These are phyloP conservation scores for Zonotrichia albicollis DNA, from an alignment of 2,797 vertebrate species.

Conservation along the genomic window DNA sequence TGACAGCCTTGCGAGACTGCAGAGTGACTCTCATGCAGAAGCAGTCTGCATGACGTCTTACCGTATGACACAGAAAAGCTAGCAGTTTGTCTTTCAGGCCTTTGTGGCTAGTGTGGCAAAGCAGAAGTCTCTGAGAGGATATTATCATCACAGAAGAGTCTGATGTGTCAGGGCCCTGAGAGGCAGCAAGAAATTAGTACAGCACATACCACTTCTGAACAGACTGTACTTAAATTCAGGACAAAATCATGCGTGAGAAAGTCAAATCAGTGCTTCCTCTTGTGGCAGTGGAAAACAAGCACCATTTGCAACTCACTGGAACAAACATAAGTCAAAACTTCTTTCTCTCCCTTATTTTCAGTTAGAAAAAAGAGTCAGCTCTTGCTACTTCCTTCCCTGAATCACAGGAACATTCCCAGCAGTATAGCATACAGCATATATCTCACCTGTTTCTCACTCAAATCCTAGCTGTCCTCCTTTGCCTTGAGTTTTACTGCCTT, in stretches of 20 bases:
- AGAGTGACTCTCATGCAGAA: neutral
- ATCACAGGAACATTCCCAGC: neutral
- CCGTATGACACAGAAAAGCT: neutral
- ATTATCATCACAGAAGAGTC: neutral
- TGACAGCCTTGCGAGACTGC: neutral
- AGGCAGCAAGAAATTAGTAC: neutral
- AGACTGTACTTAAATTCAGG: neutral
- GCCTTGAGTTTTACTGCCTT: neutral
- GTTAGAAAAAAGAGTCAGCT: neutral
- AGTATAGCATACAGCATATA: neutral
- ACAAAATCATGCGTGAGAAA: neutral
- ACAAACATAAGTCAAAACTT: accelerated
- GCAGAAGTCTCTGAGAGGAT: neutral
- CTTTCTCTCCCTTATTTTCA: neutral
- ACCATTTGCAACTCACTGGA: neutral
- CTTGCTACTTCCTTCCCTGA: neutral
- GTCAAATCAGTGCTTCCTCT: neutral
- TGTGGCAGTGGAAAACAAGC: neutral
- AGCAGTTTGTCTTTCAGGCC: neutral
- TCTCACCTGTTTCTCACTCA: neutral
- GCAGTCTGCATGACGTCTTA: neutral
- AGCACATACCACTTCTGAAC: neutral
- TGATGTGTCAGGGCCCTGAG: neutral
- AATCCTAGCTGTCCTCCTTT: neutral
- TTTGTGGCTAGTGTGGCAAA: neutral